Percentiles rank a stretch among this genome's conserved stretches.
These are phyloP conservation scores for Lagria hirta DNA, from an alignment of 2,888 invertebrate species.

Conservation along the genomic window DNA sequence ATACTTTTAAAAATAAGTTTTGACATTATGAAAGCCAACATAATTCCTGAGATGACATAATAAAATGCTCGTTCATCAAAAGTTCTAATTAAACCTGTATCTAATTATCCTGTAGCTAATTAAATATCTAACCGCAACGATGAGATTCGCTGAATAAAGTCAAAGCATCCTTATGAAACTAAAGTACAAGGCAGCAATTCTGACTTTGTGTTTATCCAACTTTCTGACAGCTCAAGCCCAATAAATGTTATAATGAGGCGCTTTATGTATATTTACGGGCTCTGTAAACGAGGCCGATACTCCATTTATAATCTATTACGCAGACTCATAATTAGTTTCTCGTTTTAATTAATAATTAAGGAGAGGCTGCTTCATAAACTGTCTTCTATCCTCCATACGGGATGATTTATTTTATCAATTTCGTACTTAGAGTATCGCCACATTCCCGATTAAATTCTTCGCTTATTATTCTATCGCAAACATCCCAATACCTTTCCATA, in stretches of 20 bases:
- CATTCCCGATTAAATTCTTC: conserved; percentile 39
- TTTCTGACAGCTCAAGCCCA: conserved; percentile 51
- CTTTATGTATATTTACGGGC: conserved; percentile 48
- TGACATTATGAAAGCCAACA: conserved; percentile 39
- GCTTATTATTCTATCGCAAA: conserved; percentile 32
- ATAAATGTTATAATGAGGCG: conserved; percentile 51
- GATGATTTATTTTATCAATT: conserved; percentile 43
- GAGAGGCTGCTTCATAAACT: conserved; percentile 45
- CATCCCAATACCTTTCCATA: conserved; percentile 29
- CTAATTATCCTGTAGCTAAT: conserved; percentile 53
- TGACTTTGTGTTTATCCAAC: conserved; percentile 51
- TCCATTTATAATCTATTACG: conserved; percentile 51
- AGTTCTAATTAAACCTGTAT: conserved; percentile 55
- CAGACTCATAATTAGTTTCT: conserved; percentile 53
- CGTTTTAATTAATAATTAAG: conserved; percentile 54
- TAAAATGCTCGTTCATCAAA: conserved; percentile 53
- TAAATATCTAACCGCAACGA: conserved; percentile 52
- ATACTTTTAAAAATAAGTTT: conserved; percentile 41
- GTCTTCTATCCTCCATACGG: conserved; percentile 23
- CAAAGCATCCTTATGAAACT: conserved; percentile 51
- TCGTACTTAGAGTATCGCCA: conserved; percentile 28
- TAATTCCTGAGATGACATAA: conserved; percentile 41
- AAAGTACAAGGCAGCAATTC: conserved; percentile 50
- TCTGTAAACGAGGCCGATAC: conserved; percentile 47
- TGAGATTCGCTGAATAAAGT: conserved; percentile 47